phyloP scores from a whole-genome alignment of 2,888 invertebrate species.

The Drosophila yooni region DNA sequence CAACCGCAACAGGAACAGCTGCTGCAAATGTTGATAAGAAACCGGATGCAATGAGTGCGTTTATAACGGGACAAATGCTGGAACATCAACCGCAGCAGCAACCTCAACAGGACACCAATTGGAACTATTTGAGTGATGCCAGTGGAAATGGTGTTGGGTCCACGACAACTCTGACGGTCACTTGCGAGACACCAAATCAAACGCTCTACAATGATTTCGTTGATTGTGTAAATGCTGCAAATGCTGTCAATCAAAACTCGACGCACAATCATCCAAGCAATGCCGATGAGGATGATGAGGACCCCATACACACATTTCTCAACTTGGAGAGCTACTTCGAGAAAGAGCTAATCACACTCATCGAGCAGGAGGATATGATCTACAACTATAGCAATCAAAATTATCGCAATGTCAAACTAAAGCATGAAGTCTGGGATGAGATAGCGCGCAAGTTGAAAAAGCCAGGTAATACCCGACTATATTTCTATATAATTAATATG shows the following conservation, averaged over 20 bases:
- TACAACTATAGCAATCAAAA: conserved; percentile 80
- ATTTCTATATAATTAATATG: neutral
- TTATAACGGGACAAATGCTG: conserved; percentile 67
- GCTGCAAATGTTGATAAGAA: conserved; percentile 52
- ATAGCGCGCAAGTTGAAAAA: conserved; percentile 83
- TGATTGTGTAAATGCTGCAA: conserved; percentile 70
- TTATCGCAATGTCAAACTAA: conserved; percentile 82
- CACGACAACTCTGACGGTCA: conserved; percentile 50
- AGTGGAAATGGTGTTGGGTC: conserved; percentile 50
- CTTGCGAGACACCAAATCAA: conserved; percentile 50
- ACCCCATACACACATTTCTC: conserved; percentile 83
- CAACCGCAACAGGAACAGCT: conserved; percentile 35
- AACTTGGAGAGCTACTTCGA: conserved; percentile 84
- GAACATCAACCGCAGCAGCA: conserved; percentile 60
- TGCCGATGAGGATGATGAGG: conserved; percentile 82
- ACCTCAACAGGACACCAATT: conserved; percentile 66
- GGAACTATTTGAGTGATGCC: conserved; percentile 73
- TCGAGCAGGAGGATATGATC: conserved; percentile 80
- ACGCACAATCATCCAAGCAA: conserved; percentile 43
- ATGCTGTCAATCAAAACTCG: conserved; percentile 47
- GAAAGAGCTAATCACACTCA: conserved; percentile 81
- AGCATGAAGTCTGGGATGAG: conserved; percentile 82
- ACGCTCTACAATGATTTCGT: conserved; percentile 77
- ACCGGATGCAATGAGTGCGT: conserved; percentile 43
- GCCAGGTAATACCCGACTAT: conserved; percentile 61